phyloP scores from a whole-genome alignment of 30 jellyfish, hydroid and myxozoan genomes.

The Turritopsis rubra region DNA sequence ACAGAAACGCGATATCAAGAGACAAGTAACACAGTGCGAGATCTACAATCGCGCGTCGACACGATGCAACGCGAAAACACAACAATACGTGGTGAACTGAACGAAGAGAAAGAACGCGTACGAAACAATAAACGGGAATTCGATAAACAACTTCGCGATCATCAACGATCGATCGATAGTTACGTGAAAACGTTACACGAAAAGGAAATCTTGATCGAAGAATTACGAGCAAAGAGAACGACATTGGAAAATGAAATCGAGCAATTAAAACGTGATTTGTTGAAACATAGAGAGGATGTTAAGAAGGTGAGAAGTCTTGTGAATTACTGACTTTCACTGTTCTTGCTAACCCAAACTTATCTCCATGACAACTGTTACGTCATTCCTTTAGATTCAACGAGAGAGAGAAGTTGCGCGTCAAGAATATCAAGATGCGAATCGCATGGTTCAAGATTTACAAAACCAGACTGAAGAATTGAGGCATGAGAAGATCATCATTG shows the following conservation, averaged over 20 bases:
- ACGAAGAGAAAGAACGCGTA: conserved; percentile 67
- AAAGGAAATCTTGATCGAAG: conserved; percentile 77
- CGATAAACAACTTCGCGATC: conserved; percentile 81
- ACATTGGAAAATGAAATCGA: conserved; percentile 87
- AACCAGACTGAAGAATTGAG: conserved; percentile 47
- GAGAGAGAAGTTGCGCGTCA: conserved; percentile 68
- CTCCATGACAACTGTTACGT: not conserved
- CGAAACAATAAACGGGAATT: conserved; percentile 68
- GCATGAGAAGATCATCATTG: conserved; percentile 64
- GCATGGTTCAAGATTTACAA: conserved; percentile 49
- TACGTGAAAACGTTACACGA: conserved; percentile 57
- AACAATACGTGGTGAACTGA: conserved; percentile 58
- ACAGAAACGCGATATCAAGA: conserved; percentile 50
- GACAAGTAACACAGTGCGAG: conserved; percentile 53
- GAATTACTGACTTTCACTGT: not conserved
- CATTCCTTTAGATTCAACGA: conserved; percentile 57
- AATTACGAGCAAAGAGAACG: conserved; percentile 55
- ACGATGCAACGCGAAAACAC: conserved; percentile 51
- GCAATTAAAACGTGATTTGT: conserved; percentile 78
- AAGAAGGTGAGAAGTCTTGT: conserved; percentile 47
- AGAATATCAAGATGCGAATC: conserved; percentile 58
- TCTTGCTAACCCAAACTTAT: not conserved
- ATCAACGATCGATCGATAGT: conserved; percentile 65
- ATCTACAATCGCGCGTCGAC: conserved; percentile 62
- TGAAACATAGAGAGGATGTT: conserved; percentile 76